Percentiles rank a stretch among this genome's conserved stretches.
Evolutionary conservation across 2,888 invertebrate species (phyloP).

Genomic region (Apotomis betuletana): DNA sequence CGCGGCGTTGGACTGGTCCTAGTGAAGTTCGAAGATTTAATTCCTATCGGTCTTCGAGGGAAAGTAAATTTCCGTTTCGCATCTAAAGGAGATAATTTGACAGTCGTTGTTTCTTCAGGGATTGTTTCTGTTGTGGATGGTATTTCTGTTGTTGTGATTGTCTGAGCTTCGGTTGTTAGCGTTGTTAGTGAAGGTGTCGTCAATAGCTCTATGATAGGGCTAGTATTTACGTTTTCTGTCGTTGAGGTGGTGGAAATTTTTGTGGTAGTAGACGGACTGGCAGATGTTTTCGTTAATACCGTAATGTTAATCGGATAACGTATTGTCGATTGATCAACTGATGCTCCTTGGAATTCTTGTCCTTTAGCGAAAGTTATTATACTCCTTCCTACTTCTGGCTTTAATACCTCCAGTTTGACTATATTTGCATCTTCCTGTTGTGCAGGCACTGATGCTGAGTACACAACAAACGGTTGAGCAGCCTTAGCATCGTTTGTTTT

Average conservation of each 20-base stretch:
- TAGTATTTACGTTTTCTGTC: constrained; percentile 49
- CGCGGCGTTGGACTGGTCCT: constrained; percentile 55
- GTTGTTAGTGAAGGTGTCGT: constrained; percentile 50
- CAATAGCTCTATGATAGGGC: constrained; percentile 55
- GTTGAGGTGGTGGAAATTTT: constrained; percentile 47
- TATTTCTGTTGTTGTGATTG: constrained; percentile 47
- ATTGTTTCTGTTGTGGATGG: constrained; percentile 59
- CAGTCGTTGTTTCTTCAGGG: constrained; percentile 66
- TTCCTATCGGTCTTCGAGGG: constrained; percentile 65
- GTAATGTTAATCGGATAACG: constrained; percentile 65
- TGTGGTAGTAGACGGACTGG: constrained; percentile 51
- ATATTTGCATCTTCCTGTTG: constrained; percentile 66
- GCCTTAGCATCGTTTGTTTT: constrained; percentile 56
- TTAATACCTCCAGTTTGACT: constrained; percentile 64
- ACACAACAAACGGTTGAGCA: constrained; percentile 76
- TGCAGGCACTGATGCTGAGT: constrained; percentile 69
- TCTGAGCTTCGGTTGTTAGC: constrained; percentile 45
- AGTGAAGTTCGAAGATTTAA: constrained; percentile 68
- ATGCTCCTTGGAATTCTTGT: constrained; percentile 68
- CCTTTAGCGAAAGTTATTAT: constrained; percentile 73
- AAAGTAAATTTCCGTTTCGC: constrained; percentile 74
- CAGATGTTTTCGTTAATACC: constrained; percentile 51
- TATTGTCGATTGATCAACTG: constrained; percentile 57
- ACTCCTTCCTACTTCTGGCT: constrained; percentile 65
- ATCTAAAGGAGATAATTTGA: constrained; percentile 63